Base-by-base conservation (phyloP, 2,888 invertebrate species). In the Nipponacmea schrenckii region DNA sequence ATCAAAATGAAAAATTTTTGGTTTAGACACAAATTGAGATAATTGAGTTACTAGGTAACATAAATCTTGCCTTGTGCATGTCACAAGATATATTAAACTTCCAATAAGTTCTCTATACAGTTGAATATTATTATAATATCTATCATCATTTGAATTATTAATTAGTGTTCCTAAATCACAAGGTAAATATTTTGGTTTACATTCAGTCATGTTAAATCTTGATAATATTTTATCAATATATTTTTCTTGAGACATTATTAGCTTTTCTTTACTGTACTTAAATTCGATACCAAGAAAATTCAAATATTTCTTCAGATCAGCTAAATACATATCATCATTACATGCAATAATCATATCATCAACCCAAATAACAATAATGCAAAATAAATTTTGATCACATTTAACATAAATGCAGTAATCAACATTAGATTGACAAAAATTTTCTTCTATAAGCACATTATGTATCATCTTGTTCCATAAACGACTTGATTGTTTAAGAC, bases 1-100 rank as follows among this genome's bases (percentile, higher is more conserved):
- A 20, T 14, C 45, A 68, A 39, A 48, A 24, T 72, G 72, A 31
- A 20, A 14, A 15, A n/a, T n/a, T 8, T 17, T 27, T 24, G 72
- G 72, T 31, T 72, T 68, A 26, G 72, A 68, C 27, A 64, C 14
- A 72, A 64, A 68, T 20, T 68, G 71, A 10, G 71, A 71, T 24
- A 71, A 62, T 45, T 68, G 50, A n/a, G 72, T 72, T 14, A 72
- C 65, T 12, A 72, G 39, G 46, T 64, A 72, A 27, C 64, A 46
- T 8, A 69, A 39, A 39, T 69, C 64, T 20, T 68, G 48, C 62
- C 72, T 48, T 64, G 72, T 72, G 26, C 72, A 63, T 26, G 62
- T 68, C 71, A 67, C 67, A 12, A 64, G 15, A 62, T 69, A 72
- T 46, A 72, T 69, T 45, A 71, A 48, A 39, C 68, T 64, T 24